phyloP scores from a whole-genome alignment of 2,797 vertebrate genomes.

The Erithacus rubecula region DNA sequence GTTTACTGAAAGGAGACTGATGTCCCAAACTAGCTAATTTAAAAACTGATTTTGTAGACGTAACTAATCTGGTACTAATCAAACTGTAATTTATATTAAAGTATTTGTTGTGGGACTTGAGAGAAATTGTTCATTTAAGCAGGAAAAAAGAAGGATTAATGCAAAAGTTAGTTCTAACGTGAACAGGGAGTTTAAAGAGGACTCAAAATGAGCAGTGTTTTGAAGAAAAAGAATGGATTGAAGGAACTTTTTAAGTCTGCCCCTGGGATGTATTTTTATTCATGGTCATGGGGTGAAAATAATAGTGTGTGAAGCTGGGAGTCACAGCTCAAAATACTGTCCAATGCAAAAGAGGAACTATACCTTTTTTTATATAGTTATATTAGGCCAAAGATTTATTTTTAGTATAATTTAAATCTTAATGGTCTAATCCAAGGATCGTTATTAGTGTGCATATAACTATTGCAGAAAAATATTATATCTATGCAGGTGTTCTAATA shows the following conservation, averaged over 20 bases:
- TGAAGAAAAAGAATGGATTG: neutral
- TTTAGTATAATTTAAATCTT: neutral
- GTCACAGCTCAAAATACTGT: neutral
- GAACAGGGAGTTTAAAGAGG: neutral
- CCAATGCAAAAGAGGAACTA: neutral
- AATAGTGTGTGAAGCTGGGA: neutral
- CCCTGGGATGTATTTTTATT: neutral
- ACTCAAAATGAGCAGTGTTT: neutral
- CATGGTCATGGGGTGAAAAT: neutral
- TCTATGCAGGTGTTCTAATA: neutral
- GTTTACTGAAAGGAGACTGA: slow-evolving; percentile 14
- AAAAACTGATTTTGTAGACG: neutral
- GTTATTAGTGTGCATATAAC: neutral
- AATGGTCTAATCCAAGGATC: neutral
- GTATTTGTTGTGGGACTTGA: slow-evolving; percentile 21
- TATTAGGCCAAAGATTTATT: neutral
- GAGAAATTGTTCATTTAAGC: slow-evolving; percentile 7
- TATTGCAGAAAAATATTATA: neutral
- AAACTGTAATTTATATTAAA: slow-evolving; percentile 38
- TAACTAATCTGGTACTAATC: slow-evolving; percentile 24
- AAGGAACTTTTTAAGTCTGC: neutral
- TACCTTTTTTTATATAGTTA: neutral
- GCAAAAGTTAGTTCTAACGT: neutral
- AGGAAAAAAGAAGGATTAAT: neutral
- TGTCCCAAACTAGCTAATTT: neutral